These are phyloP conservation scores for Coregonus sp. DNA, from an alignment of 2,797 vertebrate genomes.

Conservation along the genomic window DNA sequence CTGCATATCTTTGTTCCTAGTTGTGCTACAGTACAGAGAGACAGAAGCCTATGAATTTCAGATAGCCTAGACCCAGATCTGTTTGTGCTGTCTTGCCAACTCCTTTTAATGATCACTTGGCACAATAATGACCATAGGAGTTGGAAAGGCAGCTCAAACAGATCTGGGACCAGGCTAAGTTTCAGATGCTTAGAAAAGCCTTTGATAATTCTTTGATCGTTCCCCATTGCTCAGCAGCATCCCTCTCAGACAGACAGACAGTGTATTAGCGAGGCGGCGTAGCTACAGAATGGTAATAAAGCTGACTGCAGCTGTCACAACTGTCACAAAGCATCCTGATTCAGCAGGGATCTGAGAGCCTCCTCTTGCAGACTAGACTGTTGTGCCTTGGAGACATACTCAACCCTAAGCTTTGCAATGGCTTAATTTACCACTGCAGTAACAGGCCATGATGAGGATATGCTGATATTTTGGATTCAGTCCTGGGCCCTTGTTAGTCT, in stretches of 20 bases:
- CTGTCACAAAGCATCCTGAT: not conserved
- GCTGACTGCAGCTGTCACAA: constrained; percentile 29
- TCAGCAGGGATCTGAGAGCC: not conserved
- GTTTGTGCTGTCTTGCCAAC: not conserved
- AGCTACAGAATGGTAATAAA: not conserved
- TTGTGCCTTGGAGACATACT: not conserved
- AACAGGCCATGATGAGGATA: not conserved
- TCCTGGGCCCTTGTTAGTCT: not conserved
- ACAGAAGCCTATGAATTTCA: not conserved
- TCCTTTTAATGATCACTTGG: not conserved
- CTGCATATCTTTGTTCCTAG: too few relatives aligned
- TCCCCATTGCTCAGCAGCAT: not conserved
- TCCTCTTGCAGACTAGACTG: not conserved
- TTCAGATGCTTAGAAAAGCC: constrained; percentile 55
- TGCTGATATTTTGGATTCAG: not conserved
- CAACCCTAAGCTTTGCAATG: not conserved
- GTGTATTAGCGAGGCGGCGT: not conserved
- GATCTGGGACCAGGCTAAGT: not conserved
- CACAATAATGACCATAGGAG: not conserved
- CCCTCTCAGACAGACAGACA: not conserved
- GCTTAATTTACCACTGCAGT: not conserved
- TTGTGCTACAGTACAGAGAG: not conserved
- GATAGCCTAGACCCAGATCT: not conserved
- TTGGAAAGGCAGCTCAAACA: not conserved
- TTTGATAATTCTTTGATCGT: constrained; percentile 57